Evolutionary conservation across 1,140 invertebrate genomes (phyloP).

Genomic region (Drosophila persimilis): DNA sequence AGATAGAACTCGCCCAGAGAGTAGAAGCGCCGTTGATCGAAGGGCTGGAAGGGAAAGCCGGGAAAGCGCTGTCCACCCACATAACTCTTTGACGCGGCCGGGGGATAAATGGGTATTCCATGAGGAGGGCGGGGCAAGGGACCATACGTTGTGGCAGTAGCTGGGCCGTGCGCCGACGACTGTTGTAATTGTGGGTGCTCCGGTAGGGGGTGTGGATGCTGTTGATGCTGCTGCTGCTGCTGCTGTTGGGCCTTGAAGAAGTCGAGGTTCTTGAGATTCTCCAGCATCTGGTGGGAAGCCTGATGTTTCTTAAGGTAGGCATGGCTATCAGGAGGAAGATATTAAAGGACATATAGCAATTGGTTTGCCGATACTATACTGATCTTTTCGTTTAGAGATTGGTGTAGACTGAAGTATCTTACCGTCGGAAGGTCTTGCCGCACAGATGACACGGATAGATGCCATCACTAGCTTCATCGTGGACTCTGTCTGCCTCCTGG

Average conservation of each 20-base stretch:
- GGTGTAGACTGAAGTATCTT: background rate
- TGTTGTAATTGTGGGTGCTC: constrained; percentile 36
- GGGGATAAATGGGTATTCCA: constrained; percentile 50
- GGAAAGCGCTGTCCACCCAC: constrained; percentile 46
- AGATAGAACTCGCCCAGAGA: constrained; percentile 76
- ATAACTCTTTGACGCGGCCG: constrained; percentile 44
- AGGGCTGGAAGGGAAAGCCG: constrained; percentile 64
- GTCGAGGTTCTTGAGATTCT: constrained; percentile 70
- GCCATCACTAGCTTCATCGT: constrained; percentile 69
- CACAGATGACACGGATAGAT: constrained; percentile 90
- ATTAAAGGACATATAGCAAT: too few relatives aligned
- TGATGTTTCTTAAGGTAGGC: constrained; percentile 91
- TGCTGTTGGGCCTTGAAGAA: constrained; percentile 66
- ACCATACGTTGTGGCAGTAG: constrained; percentile 19
- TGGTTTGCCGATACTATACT: background rate
- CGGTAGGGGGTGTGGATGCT: constrained; percentile 15
- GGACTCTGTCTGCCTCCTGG: constrained; percentile 46
- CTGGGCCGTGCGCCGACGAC: background rate
- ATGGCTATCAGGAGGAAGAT: constrained; percentile 83
- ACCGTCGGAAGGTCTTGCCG: constrained; percentile 90
- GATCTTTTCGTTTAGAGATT: background rate
- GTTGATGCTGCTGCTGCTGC: constrained; percentile 31
- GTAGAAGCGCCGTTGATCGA: constrained; percentile 78
- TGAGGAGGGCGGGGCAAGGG: constrained; percentile 54
- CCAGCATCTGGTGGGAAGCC: constrained; percentile 80